Conservation (phyloP, 2,113 vertebrate species). For the Cryptotis parvus region DNA sequence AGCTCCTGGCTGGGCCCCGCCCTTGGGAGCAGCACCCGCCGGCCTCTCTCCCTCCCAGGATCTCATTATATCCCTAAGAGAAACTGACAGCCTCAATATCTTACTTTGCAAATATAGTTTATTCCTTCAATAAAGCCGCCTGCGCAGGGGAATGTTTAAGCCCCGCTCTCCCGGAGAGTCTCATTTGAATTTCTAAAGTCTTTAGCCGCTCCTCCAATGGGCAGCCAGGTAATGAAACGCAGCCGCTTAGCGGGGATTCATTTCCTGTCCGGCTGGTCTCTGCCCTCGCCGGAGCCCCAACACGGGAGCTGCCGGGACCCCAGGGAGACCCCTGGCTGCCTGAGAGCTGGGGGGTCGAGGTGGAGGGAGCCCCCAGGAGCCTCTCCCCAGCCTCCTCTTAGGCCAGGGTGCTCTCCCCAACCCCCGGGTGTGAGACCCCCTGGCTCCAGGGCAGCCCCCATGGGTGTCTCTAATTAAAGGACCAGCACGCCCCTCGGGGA, state of each 20-base stretch:
- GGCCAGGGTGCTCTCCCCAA: neutral
- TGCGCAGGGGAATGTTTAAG: constrained; percentile 83
- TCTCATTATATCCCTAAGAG: constrained; percentile 84
- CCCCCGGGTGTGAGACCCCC: neutral
- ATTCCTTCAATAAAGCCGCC: constrained; percentile 85
- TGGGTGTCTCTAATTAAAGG: constrained; percentile 83
- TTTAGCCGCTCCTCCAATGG: constrained; percentile 79
- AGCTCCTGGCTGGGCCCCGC: neutral
- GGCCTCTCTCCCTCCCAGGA: constrained; percentile 72
- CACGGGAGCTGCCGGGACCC: too few species aligned
- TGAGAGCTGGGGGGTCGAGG: neutral
- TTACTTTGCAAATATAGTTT: constrained; percentile 86
- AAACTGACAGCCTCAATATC: constrained; percentile 85
- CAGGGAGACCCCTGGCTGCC: too few species aligned
- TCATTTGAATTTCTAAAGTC: constrained; percentile 85
- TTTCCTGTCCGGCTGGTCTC: constrained; percentile 71
- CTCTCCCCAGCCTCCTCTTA: neutral
- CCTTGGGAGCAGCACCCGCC: constrained; percentile 53
- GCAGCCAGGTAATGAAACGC: constrained; percentile 73
- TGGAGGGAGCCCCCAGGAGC: neutral
- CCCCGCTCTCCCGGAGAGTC: constrained; percentile 76
- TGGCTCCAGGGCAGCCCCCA: constrained; percentile 61
- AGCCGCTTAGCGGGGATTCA: constrained; percentile 72
- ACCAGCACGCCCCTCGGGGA: constrained; percentile 81
- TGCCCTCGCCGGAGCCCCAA: neutral